Conservation (phyloP, 2,888 invertebrate species). For the Yponomeuta plumbellus region DNA sequence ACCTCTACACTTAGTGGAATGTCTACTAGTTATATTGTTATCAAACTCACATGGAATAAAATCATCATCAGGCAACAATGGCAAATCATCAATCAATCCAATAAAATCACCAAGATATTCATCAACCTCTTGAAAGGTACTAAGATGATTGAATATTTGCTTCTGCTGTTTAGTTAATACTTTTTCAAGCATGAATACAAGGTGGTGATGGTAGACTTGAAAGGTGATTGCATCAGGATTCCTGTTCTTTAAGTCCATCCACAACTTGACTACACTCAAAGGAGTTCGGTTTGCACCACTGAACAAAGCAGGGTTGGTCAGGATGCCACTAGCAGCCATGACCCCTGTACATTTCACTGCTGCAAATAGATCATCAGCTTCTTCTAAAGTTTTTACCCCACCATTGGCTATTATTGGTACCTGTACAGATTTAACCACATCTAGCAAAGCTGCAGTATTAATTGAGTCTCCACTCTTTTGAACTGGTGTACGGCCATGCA, state of each 20-base stretch:
- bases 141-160: slow-evolving; percentile 86
- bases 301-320: slow-evolving; percentile 94
- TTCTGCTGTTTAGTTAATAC: slow-evolving; percentile 83
- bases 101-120: slow-evolving; percentile 80
- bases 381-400: slow-evolving; percentile 84
- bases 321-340: slow-evolving; percentile 94
- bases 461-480: slow-evolving; percentile 86
- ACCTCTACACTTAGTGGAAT: slow-evolving; percentile 58
- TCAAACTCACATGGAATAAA: slow-evolving; percentile 57
- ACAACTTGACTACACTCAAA: slow-evolving; percentile 85
- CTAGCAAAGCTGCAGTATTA: slow-evolving; percentile 81
- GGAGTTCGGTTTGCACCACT: slow-evolving; percentile 84
- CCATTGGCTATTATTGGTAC: slow-evolving; percentile 96
- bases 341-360: slow-evolving; percentile 87
- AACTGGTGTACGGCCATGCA: slow-evolving; percentile 93
- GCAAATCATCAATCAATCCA: not conserved
- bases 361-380: slow-evolving; percentile 81
- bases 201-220: slow-evolving; percentile 95
- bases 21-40: slow-evolving; percentile 57
- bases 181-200: slow-evolving; percentile 96
- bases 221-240: slow-evolving; percentile 81
- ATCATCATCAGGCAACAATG: slow-evolving; percentile 33
- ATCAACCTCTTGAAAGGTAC: slow-evolving; percentile 81
- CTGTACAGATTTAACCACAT: slow-evolving; percentile 81
- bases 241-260: slow-evolving; percentile 83